A percentile compares a stretch with the other conserved stretches of the same genome.
phyloP scores from a whole-genome alignment of 2,113 vertebrate genomes.

The Bettongia penicillata region DNA sequence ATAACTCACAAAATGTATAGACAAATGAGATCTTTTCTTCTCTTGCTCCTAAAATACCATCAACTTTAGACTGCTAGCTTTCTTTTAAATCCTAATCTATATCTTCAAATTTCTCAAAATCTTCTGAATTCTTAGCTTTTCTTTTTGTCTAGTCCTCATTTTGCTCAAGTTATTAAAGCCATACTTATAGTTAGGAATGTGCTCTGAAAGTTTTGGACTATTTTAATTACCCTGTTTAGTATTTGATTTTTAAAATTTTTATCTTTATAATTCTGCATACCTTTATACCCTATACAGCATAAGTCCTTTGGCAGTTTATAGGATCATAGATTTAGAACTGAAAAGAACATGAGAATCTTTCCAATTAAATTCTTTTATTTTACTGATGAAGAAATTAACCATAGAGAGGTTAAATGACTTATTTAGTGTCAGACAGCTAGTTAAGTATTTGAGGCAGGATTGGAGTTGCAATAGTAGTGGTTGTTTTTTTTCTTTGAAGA shows the following conservation, averaged over 20 bases:
- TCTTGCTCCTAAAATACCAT: conserved; percentile 8
- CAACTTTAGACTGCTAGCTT: neutral
- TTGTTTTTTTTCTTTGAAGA: neutral
- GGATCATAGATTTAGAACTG: neutral
- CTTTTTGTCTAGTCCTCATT: conserved; percentile 19
- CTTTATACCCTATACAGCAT: neutral
- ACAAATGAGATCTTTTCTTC: conserved; percentile 19
- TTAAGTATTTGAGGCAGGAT: neutral
- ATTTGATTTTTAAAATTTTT: neutral
- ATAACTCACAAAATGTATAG: neutral
- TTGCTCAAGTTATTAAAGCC: conserved; percentile 31
- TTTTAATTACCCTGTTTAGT: conserved; percentile 32
- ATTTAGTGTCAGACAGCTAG: neutral
- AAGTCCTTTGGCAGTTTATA: neutral
- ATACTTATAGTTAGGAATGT: conserved; percentile 10
- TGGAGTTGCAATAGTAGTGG: neutral
- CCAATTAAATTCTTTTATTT: neutral
- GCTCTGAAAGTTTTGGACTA: conserved; percentile 13
- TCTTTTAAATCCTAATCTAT: conserved; percentile 21
- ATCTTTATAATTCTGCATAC: neutral
- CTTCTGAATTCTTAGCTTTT: conserved; percentile 40
- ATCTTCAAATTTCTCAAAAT: conserved; percentile 33
- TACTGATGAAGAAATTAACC: neutral
- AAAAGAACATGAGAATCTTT: neutral
- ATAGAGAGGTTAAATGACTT: neutral